These are phyloP conservation scores for Pseudococcus viburni DNA, from an alignment of 2,888 invertebrate species.

Conservation along the genomic window DNA sequence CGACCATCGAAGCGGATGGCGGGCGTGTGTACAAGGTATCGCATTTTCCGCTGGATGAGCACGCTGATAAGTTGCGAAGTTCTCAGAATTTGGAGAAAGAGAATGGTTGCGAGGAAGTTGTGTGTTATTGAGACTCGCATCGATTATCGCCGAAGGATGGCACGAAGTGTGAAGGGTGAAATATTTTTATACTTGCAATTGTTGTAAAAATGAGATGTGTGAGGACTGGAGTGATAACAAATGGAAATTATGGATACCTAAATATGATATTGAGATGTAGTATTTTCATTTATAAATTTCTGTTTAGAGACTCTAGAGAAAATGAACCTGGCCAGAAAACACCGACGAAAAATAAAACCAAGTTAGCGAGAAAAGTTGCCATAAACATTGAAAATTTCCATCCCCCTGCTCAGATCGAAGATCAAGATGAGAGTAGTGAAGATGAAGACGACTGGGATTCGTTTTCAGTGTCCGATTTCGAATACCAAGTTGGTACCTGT, in stretches of 20 bases:
- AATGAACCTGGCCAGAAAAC: not conserved
- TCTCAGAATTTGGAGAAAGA: conserved; percentile 19
- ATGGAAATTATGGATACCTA: too few relatives aligned
- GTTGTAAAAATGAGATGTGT: too few relatives aligned
- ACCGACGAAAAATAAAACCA: not conserved
- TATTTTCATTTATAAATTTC: not conserved
- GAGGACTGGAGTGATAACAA: too few relatives aligned
- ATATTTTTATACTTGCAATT: not conserved
- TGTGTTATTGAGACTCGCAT: not conserved
- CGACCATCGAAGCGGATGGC: conserved; percentile 5
- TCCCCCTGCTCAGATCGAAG: not conserved
- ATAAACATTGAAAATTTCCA: not conserved
- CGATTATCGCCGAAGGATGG: not conserved
- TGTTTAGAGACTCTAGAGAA: not conserved
- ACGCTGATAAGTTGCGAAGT: conserved; percentile 35
- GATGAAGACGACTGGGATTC: conserved; percentile 16
- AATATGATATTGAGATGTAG: not conserved
- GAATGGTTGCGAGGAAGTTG: conserved; percentile 10
- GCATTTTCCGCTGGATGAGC: conserved; percentile 29
- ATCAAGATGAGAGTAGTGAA: not conserved
- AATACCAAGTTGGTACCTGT: not conserved
- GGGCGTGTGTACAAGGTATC: not conserved
- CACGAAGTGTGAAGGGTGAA: not conserved
- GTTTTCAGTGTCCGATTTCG: not conserved
- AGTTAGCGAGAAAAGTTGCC: not conserved